Percentiles rank a stretch among this genome's conserved stretches.
Conservation (phyloP, 37 sponge, comb jelly and placozoan species). For the Halisarca cf. caerulea region DNA sequence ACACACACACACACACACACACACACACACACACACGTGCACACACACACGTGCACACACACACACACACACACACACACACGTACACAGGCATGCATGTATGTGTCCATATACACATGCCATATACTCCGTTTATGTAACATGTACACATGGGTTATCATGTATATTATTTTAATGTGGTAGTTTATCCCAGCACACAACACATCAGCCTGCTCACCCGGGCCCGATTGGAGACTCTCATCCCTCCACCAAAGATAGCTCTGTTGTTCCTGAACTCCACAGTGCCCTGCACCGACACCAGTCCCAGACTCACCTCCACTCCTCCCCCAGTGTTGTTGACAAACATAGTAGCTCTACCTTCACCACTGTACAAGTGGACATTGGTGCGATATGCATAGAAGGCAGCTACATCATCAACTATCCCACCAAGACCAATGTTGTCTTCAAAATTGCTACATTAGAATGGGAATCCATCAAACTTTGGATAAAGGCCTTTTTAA, state of each 20-base stretch:
- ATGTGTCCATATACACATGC: no score
- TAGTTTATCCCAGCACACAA: no score
- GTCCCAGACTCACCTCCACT: conserved; percentile 3
- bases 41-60: no score
- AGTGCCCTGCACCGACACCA: background rate
- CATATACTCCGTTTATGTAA: no score
- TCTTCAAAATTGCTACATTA: background rate
- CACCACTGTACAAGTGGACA: background rate
- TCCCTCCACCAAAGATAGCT: conserved; percentile 1
- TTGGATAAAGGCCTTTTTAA: no score
- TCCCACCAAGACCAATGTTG: background rate
- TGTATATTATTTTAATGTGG: no score
- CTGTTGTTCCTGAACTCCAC: background rate
- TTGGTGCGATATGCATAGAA: background rate
- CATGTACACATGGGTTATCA: no score
- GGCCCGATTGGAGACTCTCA: background rate
- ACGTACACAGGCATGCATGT: no score
- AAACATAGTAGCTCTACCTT: background rate
- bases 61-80: no score
- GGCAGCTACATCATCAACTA: background rate
- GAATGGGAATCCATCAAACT: background rate
- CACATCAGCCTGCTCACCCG: no score
- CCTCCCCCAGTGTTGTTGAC: conserved; percentile 4
- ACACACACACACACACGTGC: no score
- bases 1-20: no score